Conservation (phyloP, 2,113 vertebrate species). For the Hepsetus odoe region DNA sequence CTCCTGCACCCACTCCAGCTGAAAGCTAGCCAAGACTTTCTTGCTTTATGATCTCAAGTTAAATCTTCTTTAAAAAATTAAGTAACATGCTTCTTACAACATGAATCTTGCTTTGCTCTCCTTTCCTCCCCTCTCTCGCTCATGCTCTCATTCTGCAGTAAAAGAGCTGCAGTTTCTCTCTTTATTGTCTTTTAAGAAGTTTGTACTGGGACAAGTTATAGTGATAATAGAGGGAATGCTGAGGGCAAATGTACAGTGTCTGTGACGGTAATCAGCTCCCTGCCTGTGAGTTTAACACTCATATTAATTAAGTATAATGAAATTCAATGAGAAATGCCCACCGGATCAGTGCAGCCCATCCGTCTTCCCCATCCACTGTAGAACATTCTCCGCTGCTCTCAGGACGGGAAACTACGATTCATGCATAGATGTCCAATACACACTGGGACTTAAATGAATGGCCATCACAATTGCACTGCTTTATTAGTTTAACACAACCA, state of each 20-base stretch:
- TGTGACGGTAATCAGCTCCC: conserved; percentile 55
- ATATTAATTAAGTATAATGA: conserved; percentile 51
- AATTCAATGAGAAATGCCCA: conserved; percentile 44
- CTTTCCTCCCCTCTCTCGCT: not conserved
- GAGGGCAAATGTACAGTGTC: conserved; percentile 51
- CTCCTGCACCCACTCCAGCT: conserved; percentile 21
- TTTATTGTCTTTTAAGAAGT: conserved; percentile 26
- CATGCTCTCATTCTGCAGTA: conserved; percentile 5
- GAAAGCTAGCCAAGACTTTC: conserved; percentile 59
- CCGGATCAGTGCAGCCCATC: conserved; percentile 34
- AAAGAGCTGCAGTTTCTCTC: conserved; percentile 50
- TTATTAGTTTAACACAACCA: conserved; percentile 72
- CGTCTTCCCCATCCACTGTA: conserved; percentile 26
- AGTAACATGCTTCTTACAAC: conserved; percentile 57
- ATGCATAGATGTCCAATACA: conserved; percentile 37
- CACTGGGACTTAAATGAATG: conserved; percentile 66
- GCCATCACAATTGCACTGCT: conserved; percentile 64
- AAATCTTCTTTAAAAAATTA: conserved; percentile 61
- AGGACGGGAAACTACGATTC: conserved; percentile 9
- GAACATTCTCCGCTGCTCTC: conserved; percentile 3
- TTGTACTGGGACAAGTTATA: conserved; percentile 38
- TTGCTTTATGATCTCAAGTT: conserved; percentile 62
- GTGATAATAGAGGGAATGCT: conserved; percentile 37
- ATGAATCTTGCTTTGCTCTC: conserved; percentile 48
- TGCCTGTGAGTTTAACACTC: conserved; percentile 45